phyloP scores from a whole-genome alignment of 2,888 invertebrate genomes.

The Amorpha juglandis region DNA sequence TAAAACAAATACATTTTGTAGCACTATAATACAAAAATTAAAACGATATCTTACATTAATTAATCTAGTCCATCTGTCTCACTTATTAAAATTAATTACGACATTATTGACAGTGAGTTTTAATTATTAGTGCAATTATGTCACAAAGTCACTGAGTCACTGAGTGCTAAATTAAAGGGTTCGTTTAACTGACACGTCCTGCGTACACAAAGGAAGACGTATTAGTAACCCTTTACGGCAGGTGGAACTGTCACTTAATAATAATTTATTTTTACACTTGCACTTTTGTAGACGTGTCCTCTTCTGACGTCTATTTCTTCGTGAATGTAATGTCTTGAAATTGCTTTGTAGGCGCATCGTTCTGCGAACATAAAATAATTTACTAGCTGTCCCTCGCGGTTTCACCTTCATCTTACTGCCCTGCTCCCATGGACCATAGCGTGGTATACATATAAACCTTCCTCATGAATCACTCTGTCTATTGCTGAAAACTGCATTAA shows the following conservation, averaged over 20 bases:
- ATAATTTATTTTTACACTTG: conserved; percentile 17
- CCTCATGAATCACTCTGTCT: no score
- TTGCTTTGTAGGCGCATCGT: no score
- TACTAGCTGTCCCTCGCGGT: no score
- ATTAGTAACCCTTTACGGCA: conserved; percentile 4
- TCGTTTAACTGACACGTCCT: not conserved
- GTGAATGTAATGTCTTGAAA: no score
- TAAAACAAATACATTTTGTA: no score
- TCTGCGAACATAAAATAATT: not conserved
- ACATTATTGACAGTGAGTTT: conserved; percentile 7
- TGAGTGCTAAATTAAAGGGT: conserved; percentile 10
- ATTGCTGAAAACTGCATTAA: no score
- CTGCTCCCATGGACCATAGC: no score
- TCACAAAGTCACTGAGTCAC: not conserved
- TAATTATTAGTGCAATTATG: not conserved
- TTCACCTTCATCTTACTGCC: no score
- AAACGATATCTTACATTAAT: not conserved
- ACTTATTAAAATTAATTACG: not conserved
- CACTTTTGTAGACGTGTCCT: not conserved
- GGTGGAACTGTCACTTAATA: conserved; percentile 15
- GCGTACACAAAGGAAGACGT: conserved; percentile 1
- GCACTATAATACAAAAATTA: not conserved
- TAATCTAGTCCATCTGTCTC: no score
- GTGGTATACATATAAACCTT: no score
- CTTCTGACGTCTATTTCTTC: not conserved